Evolutionary conservation across 2,888 invertebrate species (phyloP).

Genomic region (Diarsia rubi): DNA sequence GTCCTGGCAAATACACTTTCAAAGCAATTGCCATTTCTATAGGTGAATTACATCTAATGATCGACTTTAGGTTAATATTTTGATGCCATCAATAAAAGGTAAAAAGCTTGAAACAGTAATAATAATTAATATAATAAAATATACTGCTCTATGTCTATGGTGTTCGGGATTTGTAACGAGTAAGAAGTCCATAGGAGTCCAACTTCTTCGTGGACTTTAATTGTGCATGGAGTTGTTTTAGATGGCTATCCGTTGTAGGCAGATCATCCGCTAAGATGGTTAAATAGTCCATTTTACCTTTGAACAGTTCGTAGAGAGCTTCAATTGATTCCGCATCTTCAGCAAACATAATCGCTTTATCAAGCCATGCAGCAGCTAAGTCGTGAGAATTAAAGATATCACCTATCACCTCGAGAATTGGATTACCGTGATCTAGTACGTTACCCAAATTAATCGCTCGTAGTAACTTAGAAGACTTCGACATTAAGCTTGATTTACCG

Average conservation of each 20-base stretch:
- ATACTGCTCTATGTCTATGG: too few species aligned
- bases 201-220: background rate
- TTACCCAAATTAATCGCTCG: constrained; percentile 29
- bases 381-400: constrained; percentile 32
- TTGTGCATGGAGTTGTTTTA: background rate
- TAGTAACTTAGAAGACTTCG: constrained; percentile 22
- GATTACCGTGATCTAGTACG: constrained; percentile 47
- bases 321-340: constrained; percentile 20
- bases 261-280: constrained; percentile 4
- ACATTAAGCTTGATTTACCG: too few species aligned
- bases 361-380: constrained; percentile 15
- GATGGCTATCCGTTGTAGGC: background rate
- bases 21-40: too few species aligned
- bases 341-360: constrained; percentile 30
- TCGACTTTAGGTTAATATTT: too few species aligned
- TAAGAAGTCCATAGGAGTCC: background rate
- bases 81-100: too few species aligned
- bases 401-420: constrained; percentile 40
- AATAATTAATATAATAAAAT: too few species aligned
- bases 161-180: too few species aligned
- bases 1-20: too few species aligned
- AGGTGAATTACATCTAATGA: too few species aligned
- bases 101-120: too few species aligned
- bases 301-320: constrained; percentile 30
- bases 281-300: constrained; percentile 3